Conservation (phyloP, 2,888 invertebrate species). For the Prosopocoilus inquinatus region DNA sequence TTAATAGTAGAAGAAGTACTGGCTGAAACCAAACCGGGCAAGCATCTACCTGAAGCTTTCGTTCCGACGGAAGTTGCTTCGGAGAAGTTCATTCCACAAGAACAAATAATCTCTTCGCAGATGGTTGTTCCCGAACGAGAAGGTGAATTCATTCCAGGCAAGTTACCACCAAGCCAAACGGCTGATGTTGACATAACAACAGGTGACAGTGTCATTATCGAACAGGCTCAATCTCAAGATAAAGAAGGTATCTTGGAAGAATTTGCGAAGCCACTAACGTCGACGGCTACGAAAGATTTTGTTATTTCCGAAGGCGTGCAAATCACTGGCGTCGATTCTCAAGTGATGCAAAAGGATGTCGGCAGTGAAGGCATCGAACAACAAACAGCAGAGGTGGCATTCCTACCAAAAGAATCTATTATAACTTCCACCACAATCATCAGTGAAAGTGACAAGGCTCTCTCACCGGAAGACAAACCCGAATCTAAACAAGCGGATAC, state of each 20-base stretch:
- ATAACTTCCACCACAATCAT: slow-evolving; percentile 58
- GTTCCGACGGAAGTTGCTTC: slow-evolving; percentile 76
- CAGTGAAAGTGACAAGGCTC: slow-evolving; percentile 60
- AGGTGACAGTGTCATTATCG: slow-evolving; percentile 61
- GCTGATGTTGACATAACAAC: slow-evolving; percentile 60
- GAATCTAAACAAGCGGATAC: slow-evolving; percentile 52
- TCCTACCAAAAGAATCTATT: slow-evolving; percentile 63
- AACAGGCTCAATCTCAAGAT: slow-evolving; percentile 60
- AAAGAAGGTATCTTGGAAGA: slow-evolving; percentile 60
- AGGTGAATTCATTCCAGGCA: slow-evolving; percentile 59
- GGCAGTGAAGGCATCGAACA: slow-evolving; percentile 48
- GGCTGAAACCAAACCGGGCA: slow-evolving; percentile 69
- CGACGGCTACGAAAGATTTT: slow-evolving; percentile 55
- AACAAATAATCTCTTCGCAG: slow-evolving; percentile 64
- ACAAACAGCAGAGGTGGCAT: slow-evolving; percentile 59
- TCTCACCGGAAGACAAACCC: slow-evolving; percentile 51
- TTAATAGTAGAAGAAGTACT: slow-evolving; percentile 67
- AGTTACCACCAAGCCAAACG: slow-evolving; percentile 60
- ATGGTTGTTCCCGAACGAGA: slow-evolving; percentile 69
- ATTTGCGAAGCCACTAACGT: slow-evolving; percentile 47
- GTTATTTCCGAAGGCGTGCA: slow-evolving; percentile 57
- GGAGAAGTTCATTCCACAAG: slow-evolving; percentile 63
- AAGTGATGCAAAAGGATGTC: slow-evolving; percentile 63
- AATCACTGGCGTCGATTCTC: slow-evolving; percentile 61
- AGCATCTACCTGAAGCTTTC: slow-evolving; percentile 75